Percentiles rank a stretch among this genome's conserved stretches.
Evolutionary conservation across 2,113 vertebrate genomes (phyloP).

Genomic region (Stictonetta naevosa): DNA sequence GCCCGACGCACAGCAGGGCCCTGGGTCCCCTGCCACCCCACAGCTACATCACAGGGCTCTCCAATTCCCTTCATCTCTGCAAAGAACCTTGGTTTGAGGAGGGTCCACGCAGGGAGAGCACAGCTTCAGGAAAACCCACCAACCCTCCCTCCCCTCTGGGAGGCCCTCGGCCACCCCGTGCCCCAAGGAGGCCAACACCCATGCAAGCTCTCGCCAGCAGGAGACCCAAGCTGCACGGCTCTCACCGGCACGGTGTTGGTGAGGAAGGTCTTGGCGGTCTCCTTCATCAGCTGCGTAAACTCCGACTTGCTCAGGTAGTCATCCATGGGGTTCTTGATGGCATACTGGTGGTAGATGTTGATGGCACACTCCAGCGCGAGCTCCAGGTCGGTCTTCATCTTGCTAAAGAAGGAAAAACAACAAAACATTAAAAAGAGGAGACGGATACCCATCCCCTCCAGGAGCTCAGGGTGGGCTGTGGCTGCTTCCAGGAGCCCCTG

Average conservation of each 20-base stretch:
- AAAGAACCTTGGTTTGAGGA: not conserved
- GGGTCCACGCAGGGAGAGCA: too few relatives aligned
- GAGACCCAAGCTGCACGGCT: rapidly evolving
- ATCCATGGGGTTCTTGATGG: rapidly evolving
- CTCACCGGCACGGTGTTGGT: not conserved
- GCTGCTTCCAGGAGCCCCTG: not conserved
- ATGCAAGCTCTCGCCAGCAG: rapidly evolving
- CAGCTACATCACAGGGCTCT: rapidly evolving
- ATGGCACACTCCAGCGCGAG: not conserved
- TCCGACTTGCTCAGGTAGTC: not conserved
- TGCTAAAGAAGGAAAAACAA: not conserved
- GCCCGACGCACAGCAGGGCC: too few relatives aligned
- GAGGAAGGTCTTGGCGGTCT: not conserved
- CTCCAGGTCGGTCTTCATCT: conserved; percentile 27
- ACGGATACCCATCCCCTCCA: rapidly evolving
- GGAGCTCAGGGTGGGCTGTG: not conserved
- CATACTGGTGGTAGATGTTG: conserved; percentile 1
- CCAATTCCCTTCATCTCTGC: not conserved
- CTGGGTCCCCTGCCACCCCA: not conserved
- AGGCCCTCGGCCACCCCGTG: rapidly evolving
- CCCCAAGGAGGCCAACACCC: not conserved
- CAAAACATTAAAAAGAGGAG: rapidly evolving
- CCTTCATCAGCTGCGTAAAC: not conserved
- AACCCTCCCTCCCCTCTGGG: too few relatives aligned
- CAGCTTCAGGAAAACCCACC: not conserved